A percentile compares a stretch with the other conserved stretches of the same genome.
Evolutionary conservation across 2,113 vertebrate genomes (phyloP).

Genomic region (Chelonoidis abingdonii): DNA sequence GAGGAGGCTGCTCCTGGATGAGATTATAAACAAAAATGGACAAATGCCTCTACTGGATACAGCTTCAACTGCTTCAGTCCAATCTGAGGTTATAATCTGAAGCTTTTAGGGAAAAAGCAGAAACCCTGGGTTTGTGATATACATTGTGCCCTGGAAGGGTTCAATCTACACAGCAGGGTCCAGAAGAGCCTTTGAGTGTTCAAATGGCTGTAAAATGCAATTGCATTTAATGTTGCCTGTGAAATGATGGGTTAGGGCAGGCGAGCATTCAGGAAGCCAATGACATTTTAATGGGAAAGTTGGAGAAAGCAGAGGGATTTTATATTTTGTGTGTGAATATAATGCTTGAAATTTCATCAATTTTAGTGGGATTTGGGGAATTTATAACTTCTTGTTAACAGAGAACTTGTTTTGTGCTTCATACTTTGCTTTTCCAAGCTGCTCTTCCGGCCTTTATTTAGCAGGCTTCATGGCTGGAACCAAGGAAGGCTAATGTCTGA

Average conservation of each 20-base stretch:
- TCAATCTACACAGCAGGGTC: not conserved
- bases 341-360: not conserved
- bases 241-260: not conserved
- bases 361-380: not conserved
- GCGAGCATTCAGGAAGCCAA: not conserved
- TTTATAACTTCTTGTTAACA: not conserved
- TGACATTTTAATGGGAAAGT: not conserved
- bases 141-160: not conserved
- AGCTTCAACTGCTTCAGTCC: not conserved
- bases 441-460: constrained; percentile 65
- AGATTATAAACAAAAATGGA: not conserved
- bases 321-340: not conserved
- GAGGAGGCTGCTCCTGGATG: not conserved
- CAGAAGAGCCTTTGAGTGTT: fast-evolving
- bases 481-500: constrained; percentile 66
- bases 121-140: fast-evolving
- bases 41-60: not conserved
- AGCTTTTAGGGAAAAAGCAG: not conserved
- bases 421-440: constrained; percentile 42
- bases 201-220: fast-evolving
- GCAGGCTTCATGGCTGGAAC: constrained; percentile 59
- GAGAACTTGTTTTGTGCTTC: not conserved
- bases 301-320: not conserved
- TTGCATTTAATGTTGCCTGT: not conserved
- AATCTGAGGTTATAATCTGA: fast-evolving